Base-by-base conservation (phyloP, 2,113 vertebrate genomes). In the Actinemys pallida region DNA sequence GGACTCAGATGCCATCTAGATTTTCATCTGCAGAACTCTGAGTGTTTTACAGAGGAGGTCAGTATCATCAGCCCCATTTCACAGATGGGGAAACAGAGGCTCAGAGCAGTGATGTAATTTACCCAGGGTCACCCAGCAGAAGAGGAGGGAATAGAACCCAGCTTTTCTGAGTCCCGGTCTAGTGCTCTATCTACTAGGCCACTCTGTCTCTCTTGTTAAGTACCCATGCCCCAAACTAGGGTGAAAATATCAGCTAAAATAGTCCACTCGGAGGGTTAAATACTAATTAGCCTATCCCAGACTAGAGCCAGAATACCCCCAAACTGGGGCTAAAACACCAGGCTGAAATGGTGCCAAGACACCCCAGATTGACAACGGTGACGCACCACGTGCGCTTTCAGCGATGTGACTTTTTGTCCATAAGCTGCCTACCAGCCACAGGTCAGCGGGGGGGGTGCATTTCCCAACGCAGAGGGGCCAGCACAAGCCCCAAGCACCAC, bases 281-380 rank as follows among this genome's bases (percentile, higher is more conserved):
- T 79, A 29, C 83, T 1, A 0, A 2, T 57, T 76, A 1, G 49
- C 39, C 42, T 6, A 8, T 20, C n/a, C 27, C 20, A 17, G 45
- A 17, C 7, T 65, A 17, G 62, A 65, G 16, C 31, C 31, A n/a
- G 17, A 81, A 78, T 39, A 3, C 35, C 17, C 4, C 8, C 12
- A 79, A 0, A 0, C 12, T 52, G 57, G 84, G 53, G 13, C 59
- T 80, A 42, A 81, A 57, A 39, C 27, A 27, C 0, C 0, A 31
- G 80, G 39, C 69, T 90, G 88, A 57, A 83, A 62, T 62, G 27
- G 29, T 6, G 57, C 12, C 11, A 31, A 62, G 12, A 62, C 27
- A 65, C 31, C 29, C 13, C 29, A 65, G 14, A 35, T 17, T 29
- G 59, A 31, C 17, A 31, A 35, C 3, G 13, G 31, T 35, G 59